Percentiles rank a stretch among this genome's conserved stretches.
Evolutionary conservation across 2,113 vertebrate genomes (phyloP).

Genomic region (Halichoerus grypus): DNA sequence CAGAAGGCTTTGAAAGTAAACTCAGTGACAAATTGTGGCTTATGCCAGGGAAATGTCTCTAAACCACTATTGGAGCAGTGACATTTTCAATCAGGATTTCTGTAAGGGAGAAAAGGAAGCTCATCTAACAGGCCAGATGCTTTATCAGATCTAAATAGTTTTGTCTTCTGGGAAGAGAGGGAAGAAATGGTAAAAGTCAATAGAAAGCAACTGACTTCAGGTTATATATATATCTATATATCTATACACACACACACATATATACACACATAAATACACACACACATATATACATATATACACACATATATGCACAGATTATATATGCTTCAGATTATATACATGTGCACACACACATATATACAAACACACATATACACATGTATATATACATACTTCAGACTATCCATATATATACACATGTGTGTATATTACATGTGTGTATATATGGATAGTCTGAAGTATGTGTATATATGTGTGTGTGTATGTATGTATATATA

Average conservation of each 20-base stretch:
- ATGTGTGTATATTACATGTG: too few relatives aligned
- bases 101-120: slow-evolving; percentile 46
- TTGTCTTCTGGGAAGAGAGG: slow-evolving; percentile 71
- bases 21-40: slow-evolving; percentile 4
- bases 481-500: background rate
- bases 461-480: too few relatives aligned
- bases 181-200: slow-evolving; percentile 79
- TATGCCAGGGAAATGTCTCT: slow-evolving; percentile 60
- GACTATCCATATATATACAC: background rate
- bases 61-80: background rate
- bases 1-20: slow-evolving; percentile 57
- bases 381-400: background rate
- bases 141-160: slow-evolving; percentile 78
- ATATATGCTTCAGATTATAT: background rate
- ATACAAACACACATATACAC: background rate
- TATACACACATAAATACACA: too few relatives aligned
- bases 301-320: too few relatives aligned
- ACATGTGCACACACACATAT: background rate
- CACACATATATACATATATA: accelerated
- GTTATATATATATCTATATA: slow-evolving; percentile 29
- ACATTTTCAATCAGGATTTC: slow-evolving; percentile 71
- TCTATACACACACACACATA: too few relatives aligned
- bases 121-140: slow-evolving; percentile 68
- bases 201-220: slow-evolving; percentile 83
- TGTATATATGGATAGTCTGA: too few relatives aligned